A percentile compares a stretch with the other conserved stretches of the same genome.
These are phyloP conservation scores for Ceryle rudis DNA, from an alignment of 2,797 vertebrate genomes.

Conservation along the genomic window DNA sequence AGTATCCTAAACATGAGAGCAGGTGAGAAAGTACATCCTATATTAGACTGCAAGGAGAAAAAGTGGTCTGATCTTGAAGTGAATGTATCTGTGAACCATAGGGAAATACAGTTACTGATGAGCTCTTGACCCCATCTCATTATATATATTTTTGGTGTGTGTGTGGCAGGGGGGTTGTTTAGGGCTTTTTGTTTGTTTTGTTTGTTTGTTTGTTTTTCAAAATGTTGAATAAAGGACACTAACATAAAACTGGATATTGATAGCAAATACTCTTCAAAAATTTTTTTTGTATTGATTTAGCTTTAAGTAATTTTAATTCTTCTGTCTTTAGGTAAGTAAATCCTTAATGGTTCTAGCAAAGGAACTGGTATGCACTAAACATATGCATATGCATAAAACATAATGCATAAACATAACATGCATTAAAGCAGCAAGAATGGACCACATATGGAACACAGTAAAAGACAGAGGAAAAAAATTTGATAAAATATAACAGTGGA, in stretches of 20 bases:
- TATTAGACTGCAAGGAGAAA: neutral
- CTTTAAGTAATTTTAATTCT: neutral
- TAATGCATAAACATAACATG: neutral
- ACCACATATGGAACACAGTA: neutral
- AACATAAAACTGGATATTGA: neutral
- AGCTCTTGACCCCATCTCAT: neutral
- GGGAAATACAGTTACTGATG: neutral
- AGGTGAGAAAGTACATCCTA: accelerated
- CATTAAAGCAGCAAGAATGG: neutral
- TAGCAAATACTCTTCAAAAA: neutral
- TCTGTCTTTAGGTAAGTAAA: neutral
- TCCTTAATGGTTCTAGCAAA: neutral
- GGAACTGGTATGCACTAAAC: neutral
- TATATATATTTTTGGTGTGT: too few species aligned
- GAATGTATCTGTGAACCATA: neutral
- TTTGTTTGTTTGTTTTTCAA: neutral
- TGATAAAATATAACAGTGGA: neutral
- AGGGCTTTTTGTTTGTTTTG: neutral
- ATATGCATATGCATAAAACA: too few species aligned
- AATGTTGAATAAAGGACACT: neutral
- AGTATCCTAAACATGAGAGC: neutral
- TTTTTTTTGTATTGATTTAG: neutral
- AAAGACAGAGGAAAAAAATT: neutral
- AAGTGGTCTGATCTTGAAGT: neutral
- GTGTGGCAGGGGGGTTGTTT: too few species aligned